These are phyloP conservation scores for Dasyprocta punctata DNA, from an alignment of 2,113 vertebrate genomes.

Conservation along the genomic window DNA sequence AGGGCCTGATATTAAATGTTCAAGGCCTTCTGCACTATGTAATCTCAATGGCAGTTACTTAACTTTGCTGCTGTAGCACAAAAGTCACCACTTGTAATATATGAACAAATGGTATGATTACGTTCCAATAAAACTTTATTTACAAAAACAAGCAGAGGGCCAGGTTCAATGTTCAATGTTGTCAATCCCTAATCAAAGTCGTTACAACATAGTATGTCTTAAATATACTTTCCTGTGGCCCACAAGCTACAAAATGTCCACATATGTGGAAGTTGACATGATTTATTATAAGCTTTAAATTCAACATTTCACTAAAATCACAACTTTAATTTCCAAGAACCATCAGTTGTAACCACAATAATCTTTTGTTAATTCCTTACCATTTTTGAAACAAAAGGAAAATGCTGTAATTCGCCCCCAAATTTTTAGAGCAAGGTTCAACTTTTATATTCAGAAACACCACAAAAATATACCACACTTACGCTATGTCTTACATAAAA, in stretches of 20 bases:
- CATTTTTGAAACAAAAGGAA: constrained; percentile 62
- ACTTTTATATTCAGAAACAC: constrained; percentile 65
- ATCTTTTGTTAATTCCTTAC: constrained; percentile 66
- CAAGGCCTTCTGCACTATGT: background rate
- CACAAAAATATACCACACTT: constrained; percentile 1
- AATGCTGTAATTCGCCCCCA: background rate
- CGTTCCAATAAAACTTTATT: constrained; percentile 62
- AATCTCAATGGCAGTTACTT: background rate
- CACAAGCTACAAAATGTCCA: background rate
- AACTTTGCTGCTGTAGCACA: background rate
- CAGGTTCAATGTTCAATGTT: background rate
- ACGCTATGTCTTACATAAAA: constrained; percentile 77
- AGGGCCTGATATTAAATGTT: background rate
- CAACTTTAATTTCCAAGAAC: constrained; percentile 66
- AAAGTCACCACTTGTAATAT: background rate
- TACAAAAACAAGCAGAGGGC: background rate
- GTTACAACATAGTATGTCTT: background rate
- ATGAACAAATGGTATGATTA: background rate
- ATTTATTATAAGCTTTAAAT: constrained; percentile 63
- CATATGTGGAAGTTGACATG: constrained; percentile 21
- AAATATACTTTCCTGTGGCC: background rate
- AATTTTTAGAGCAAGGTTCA: constrained; percentile 59
- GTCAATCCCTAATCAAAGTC: background rate
- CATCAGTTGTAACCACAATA: constrained; percentile 41
- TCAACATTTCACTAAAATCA: constrained; percentile 57